Conservation (phyloP, 2,113 vertebrate species). For the Pampusana beccarii region DNA sequence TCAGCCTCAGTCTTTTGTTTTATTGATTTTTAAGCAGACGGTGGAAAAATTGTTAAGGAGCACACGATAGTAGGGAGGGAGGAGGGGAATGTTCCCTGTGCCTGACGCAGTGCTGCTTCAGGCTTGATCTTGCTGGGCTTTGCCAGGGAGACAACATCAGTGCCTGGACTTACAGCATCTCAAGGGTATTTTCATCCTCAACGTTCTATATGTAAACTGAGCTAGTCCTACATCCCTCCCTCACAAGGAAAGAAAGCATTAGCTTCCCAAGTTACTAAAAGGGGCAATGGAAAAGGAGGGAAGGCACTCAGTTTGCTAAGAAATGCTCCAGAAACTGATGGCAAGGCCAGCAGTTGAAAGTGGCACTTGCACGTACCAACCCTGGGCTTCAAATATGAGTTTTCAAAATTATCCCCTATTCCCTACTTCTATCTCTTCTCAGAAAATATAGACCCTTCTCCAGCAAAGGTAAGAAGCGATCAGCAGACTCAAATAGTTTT, state of each 20-base stretch:
- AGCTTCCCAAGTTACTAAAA: neutral
- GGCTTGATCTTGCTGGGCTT: neutral
- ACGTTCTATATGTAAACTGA: neutral
- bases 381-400: neutral
- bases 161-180: neutral
- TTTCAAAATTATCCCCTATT: neutral
- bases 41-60: conserved; percentile 48
- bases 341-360: neutral
- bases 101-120: neutral
- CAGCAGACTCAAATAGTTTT: neutral
- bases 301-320: neutral
- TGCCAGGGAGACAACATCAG: neutral
- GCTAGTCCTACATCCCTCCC: neutral
- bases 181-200: neutral
- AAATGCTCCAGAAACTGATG: neutral
- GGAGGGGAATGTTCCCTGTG: neutral
- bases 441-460: neutral
- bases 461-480: neutral
- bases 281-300: rapidly evolving
- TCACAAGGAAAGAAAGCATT: neutral
- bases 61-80: neutral
- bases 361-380: neutral
- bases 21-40: conserved; percentile 39
- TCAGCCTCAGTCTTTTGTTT: conserved; percentile 75
- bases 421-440: neutral